Evolutionary conservation across 2,113 vertebrate species (phyloP), one percentile per base, ranked within the genome.

Genomic region (Sebastes fasciatus): DNA sequence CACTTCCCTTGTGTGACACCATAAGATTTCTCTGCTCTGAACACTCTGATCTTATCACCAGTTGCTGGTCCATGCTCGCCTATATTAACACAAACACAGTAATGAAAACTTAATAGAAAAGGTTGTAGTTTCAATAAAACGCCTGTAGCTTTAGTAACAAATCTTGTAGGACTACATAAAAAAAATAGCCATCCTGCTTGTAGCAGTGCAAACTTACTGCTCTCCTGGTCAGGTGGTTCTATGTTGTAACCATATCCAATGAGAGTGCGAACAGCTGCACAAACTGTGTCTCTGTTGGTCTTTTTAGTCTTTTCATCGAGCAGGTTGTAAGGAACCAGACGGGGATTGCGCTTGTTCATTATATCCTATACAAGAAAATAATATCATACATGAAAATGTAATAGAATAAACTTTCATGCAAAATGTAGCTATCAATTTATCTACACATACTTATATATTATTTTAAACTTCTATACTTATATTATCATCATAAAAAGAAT

Each of bases 201-300:
- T 61, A 52, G 8, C 5, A 5, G 58, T 52, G 12, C 21, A 82
- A 67, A 94, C 95, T 94, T 91, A 98, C 97, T 94, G 92, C 96
- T 92, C 79, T 98, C 97, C 90, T 98, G 97, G 87, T 98, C 97
- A 1, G 97, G 97, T 0, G 97, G 97, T 55, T 98, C 97, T 1
- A 98, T 97, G 91, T 98, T 98, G 94, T 98, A 98, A 65, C 97
- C 97, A 0, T 98, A 97, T 80, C 97, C 97, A 1, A 98, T 94
- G 8, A 98, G 95, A 8, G 97, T 98, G 6, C 97, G 96, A 77
- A 98, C 97, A 0, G 97, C 97, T 57, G 97, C 96, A 58, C 96
- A 97, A 55, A 98, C 95, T 5, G 97, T 97, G 79, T 98, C 97
- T 68, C 97, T 93, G 90, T 98, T 98, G 43, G 97, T 98, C 91